These are phyloP conservation scores for Ictalurus punctatus DNA, from an alignment of 2,113 vertebrate genomes.

Conservation along the genomic window DNA sequence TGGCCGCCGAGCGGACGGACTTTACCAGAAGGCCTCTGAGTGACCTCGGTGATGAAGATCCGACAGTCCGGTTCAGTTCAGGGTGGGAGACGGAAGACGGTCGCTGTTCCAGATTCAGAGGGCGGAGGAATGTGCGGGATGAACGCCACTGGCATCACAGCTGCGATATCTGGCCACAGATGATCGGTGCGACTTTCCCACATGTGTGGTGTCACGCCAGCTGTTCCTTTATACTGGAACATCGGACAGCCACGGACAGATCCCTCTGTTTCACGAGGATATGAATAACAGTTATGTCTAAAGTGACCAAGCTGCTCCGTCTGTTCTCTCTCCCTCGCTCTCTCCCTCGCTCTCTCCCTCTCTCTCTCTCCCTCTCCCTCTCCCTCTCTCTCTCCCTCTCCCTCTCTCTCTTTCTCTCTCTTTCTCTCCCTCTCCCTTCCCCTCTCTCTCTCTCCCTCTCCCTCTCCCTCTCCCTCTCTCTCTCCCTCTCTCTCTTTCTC, in stretches of 20 bases:
- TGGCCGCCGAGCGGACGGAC: background rate
- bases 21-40: background rate
- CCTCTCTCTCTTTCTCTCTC: background rate
- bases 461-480: background rate
- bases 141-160: conserved; percentile 7
- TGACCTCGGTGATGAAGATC: background rate
- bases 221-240: background rate
- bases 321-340: background rate
- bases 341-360: background rate
- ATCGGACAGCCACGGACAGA: background rate
- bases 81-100: background rate
- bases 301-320: background rate
- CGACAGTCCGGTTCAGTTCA: background rate
- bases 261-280: background rate
- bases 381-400: background rate
- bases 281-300: background rate
- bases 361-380: background rate
- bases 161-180: conserved; percentile 2
- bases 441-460: background rate
- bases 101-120: background rate
- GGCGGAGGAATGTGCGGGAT: background rate
- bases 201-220: conserved; percentile 9
- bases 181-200: background rate
- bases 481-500: background rate
- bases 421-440: background rate